phyloP scores from a whole-genome alignment of 2,113 vertebrate genomes.

The Typhlomys cinereus region DNA sequence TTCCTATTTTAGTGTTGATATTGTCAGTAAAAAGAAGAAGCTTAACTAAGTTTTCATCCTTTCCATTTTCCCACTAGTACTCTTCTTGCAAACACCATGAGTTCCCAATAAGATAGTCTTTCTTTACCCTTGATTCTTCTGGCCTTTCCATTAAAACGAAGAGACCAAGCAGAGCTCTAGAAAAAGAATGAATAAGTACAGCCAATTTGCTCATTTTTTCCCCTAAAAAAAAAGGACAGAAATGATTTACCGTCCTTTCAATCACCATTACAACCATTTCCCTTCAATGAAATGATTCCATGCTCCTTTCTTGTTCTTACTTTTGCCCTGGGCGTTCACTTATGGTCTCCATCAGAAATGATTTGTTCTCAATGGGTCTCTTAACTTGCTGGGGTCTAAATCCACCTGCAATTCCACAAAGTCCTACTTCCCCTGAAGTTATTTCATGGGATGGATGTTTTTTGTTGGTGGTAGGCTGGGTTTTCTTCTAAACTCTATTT shows the following conservation, averaged over 20 bases:
- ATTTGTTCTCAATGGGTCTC: neutral
- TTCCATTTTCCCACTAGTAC: neutral
- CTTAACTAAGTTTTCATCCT: neutral
- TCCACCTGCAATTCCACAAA: neutral
- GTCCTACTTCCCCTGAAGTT: neutral
- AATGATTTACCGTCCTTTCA: neutral
- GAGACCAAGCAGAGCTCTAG: fast-evolving
- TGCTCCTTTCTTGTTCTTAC: neutral
- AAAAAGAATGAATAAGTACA: neutral
- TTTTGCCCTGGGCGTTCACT: neutral
- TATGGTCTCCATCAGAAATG: neutral
- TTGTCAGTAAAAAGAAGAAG: neutral
- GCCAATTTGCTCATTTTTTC: neutral
- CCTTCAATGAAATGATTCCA: neutral
- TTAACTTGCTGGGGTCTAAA: neutral
- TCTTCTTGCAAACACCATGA: neutral
- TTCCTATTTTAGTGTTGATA: neutral
- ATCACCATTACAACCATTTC: neutral
- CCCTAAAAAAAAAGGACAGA: neutral
- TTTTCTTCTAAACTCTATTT: neutral
- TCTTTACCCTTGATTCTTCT: neutral
- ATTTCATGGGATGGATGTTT: neutral
- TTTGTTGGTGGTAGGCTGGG: neutral
- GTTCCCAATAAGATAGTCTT: neutral
- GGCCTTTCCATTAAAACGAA: neutral